These are phyloP conservation scores for Entomobrya proxima DNA, from an alignment of 2,888 invertebrate genomes.

Conservation along the genomic window DNA sequence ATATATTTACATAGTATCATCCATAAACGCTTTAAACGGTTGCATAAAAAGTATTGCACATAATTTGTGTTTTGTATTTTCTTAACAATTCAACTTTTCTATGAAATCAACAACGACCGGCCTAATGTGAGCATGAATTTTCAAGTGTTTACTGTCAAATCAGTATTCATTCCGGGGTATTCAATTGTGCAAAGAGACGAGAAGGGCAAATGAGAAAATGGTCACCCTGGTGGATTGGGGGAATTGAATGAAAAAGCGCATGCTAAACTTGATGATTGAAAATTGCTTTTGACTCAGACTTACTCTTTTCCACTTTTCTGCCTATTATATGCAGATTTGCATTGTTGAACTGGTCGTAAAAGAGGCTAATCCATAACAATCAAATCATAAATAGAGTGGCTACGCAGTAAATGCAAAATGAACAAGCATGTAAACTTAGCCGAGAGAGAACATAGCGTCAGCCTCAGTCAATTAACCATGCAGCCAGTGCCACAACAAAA, in stretches of 20 bases:
- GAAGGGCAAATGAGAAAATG: slow-evolving; percentile 39
- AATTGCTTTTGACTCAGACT: slow-evolving; percentile 44
- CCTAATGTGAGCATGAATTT: slow-evolving; percentile 8
- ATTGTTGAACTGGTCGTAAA: slow-evolving; percentile 50
- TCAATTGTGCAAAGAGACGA: slow-evolving; percentile 43
- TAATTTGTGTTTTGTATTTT: neutral
- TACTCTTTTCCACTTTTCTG: slow-evolving; percentile 7
- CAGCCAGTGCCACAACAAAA: slow-evolving; percentile 56
- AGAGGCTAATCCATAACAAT: slow-evolving; percentile 65
- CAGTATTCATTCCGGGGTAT: slow-evolving; percentile 41
- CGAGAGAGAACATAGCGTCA: slow-evolving; percentile 19
- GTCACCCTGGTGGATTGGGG: slow-evolving; percentile 33
- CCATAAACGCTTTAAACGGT: slow-evolving; percentile 44
- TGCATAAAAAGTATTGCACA: slow-evolving; percentile 1
- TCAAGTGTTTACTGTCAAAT: slow-evolving; percentile 55
- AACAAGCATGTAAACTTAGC: neutral
- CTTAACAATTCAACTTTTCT: neutral
- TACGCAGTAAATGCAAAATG: neutral
- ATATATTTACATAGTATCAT: slow-evolving; percentile 5
- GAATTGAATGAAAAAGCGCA: slow-evolving; percentile 51
- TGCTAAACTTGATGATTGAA: slow-evolving; percentile 41
- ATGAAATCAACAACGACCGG: slow-evolving; percentile 1
- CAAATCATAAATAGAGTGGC: slow-evolving; percentile 57
- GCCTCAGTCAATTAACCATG: slow-evolving; percentile 49
- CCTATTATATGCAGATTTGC: slow-evolving; percentile 55